phyloP scores from a whole-genome alignment of 2,888 invertebrate genomes.

The Tillus elongatus region DNA sequence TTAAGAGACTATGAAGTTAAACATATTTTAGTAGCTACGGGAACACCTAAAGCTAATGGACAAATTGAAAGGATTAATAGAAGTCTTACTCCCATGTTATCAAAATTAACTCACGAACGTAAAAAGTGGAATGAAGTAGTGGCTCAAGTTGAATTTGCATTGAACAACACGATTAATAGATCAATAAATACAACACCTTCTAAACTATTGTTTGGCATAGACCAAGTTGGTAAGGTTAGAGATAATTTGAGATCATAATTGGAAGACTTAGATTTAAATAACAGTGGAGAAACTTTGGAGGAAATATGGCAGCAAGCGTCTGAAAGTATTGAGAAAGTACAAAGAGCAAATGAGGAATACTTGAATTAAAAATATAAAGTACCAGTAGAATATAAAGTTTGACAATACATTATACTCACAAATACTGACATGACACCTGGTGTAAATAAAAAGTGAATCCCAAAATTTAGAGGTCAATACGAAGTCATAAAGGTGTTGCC shows the following conservation, averaged over 20 bases:
- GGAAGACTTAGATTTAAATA: too few species aligned
- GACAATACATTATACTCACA: slow-evolving; percentile 24
- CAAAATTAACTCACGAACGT: slow-evolving; percentile 15
- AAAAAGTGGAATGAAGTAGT: slow-evolving; percentile 17
- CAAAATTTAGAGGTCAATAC: slow-evolving; percentile 26
- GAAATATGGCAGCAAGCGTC: too few species aligned
- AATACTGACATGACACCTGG: slow-evolving; percentile 23
- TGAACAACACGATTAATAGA: slow-evolving; percentile 12
- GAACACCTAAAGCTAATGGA: slow-evolving; percentile 24
- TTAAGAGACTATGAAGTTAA: slow-evolving; percentile 15
- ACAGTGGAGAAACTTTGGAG: too few species aligned
- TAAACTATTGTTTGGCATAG: slow-evolving; percentile 11
- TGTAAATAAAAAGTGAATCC: slow-evolving; percentile 23
- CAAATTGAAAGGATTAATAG: slow-evolving; percentile 21
- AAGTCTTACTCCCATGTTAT: slow-evolving; percentile 18
- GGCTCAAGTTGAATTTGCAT: slow-evolving; percentile 10
- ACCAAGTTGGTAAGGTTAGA: too few species aligned
- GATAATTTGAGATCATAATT: too few species aligned
- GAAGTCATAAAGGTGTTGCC: slow-evolving; percentile 22
- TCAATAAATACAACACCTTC: slow-evolving; percentile 13
- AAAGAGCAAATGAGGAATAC: too few species aligned
- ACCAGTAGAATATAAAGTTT: too few species aligned
- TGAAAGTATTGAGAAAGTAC: too few species aligned
- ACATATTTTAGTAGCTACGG: slow-evolving; percentile 20
- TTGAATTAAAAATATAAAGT: too few species aligned